phyloP scores from a whole-genome alignment of 1,140 invertebrate genomes.

The Cyphomyrmex costatus region DNA sequence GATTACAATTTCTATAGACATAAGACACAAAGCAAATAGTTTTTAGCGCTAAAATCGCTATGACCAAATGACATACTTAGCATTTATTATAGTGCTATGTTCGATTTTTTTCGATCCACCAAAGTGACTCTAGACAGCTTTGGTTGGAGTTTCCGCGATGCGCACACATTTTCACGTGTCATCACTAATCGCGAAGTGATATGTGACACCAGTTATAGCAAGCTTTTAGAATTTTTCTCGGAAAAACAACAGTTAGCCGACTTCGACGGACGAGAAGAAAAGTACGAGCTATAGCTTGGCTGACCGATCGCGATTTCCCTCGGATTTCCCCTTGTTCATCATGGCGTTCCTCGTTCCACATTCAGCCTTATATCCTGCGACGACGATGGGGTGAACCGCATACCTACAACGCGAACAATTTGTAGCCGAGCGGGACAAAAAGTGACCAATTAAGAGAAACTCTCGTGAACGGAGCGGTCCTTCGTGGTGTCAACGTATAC shows the following conservation, averaged over 20 bases:
- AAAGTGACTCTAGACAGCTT: slow-evolving; percentile 61
- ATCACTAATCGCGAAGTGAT: slow-evolving; percentile 47
- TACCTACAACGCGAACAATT: slow-evolving; percentile 84
- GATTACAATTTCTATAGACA: background rate
- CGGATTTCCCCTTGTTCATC: slow-evolving; percentile 76
- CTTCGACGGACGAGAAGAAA: slow-evolving; percentile 65
- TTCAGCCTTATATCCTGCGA: background rate
- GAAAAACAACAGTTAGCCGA: slow-evolving; percentile 66
- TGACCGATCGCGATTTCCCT: slow-evolving; percentile 67
- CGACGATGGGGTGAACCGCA: slow-evolving; percentile 65
- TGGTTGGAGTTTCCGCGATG: background rate
- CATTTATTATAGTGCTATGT: background rate
- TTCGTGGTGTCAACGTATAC: slow-evolving; percentile 43
- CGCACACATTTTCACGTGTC: slow-evolving; percentile 57
- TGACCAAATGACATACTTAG: slow-evolving; percentile 1
- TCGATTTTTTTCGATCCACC: slow-evolving; percentile 63
- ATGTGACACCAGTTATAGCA: slow-evolving; percentile 56
- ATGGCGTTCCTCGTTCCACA: slow-evolving; percentile 58
- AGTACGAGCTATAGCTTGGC: slow-evolving; percentile 45
- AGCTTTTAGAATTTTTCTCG: slow-evolving; percentile 74
- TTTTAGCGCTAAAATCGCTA: slow-evolving; percentile 43
- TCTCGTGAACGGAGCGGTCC: slow-evolving; percentile 64
- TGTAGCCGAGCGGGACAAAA: slow-evolving; percentile 82
- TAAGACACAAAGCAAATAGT: background rate
- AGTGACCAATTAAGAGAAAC: slow-evolving; percentile 85